Evolutionary conservation across 35 echinoderm and acorn worm genomes (phyloP).

Genomic region (Anneissia japonica): DNA sequence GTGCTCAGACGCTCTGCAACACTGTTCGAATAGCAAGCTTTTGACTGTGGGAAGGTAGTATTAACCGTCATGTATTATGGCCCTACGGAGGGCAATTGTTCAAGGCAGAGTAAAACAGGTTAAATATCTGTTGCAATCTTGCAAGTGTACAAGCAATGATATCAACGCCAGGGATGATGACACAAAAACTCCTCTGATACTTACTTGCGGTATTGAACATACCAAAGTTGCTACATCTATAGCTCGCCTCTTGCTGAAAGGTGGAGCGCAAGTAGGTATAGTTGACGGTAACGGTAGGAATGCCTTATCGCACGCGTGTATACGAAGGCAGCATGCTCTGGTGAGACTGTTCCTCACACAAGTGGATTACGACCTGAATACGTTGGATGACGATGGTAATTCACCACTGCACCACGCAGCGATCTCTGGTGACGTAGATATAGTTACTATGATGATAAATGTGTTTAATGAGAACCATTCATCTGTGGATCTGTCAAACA

Average conservation of each 20-base stretch:
- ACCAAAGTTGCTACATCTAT: background rate
- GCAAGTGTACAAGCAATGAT: background rate
- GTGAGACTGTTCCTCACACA: background rate
- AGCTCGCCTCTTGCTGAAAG: slow-evolving; percentile 15
- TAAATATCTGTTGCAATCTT: slow-evolving; percentile 9
- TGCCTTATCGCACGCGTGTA: slow-evolving; percentile 31
- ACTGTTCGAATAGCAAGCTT: background rate
- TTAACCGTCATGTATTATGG: background rate
- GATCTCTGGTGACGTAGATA: slow-evolving; percentile 5
- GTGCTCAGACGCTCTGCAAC: no score
- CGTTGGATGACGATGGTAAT: slow-evolving; percentile 34
- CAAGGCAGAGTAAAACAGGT: slow-evolving; percentile 1
- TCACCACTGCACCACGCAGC: slow-evolving; percentile 43
- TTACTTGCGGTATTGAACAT: slow-evolving; percentile 1
- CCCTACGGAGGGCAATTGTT: slow-evolving; percentile 34
- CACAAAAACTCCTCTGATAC: slow-evolving; percentile 23
- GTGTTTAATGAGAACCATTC: background rate
- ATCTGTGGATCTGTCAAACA: background rate
- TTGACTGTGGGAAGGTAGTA: background rate
- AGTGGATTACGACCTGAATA: slow-evolving; percentile 19
- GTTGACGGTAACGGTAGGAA: slow-evolving; percentile 17
- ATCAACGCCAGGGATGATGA: slow-evolving; percentile 10
- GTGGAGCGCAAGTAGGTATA: slow-evolving; percentile 17
- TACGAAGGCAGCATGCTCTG: background rate
- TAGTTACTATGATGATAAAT: background rate